phyloP scores from a whole-genome alignment of 2,888 invertebrate genomes.

The Ditula angustiorana region DNA sequence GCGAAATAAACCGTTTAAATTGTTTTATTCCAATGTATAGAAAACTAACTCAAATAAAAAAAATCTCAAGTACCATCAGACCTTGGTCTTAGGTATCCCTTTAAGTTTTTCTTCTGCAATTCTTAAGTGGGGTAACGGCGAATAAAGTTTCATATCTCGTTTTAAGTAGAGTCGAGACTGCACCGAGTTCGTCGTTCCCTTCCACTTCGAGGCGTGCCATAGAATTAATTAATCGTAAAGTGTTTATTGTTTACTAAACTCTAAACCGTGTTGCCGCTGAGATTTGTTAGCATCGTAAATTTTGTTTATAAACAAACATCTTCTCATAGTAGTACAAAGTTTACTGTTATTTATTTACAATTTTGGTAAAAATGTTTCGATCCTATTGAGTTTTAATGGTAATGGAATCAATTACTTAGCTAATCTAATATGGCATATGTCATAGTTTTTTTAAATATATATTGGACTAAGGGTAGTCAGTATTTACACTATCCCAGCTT shows the following conservation, averaged over 20 bases:
- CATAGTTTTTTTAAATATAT: no score
- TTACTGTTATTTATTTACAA: neutral
- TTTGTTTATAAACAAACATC: slow-evolving; percentile 1
- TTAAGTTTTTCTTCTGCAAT: neutral
- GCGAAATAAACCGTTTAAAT: no score
- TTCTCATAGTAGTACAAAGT: neutral
- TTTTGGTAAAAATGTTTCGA: no score
- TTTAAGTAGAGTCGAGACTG: neutral
- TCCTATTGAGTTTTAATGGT: no score
- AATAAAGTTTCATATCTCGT: neutral
- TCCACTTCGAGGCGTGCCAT: slow-evolving; percentile 6
- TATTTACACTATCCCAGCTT: no score
- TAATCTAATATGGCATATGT: no score
- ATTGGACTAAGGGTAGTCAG: no score
- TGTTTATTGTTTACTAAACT: slow-evolving; percentile 26
- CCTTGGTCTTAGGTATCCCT: no score
- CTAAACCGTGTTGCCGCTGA: neutral
- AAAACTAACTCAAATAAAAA: no score
- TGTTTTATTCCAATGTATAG: no score
- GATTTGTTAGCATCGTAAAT: slow-evolving; percentile 8
- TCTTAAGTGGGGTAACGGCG: neutral
- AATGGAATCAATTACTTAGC: no score
- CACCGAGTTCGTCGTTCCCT: neutral
- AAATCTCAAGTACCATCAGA: no score
- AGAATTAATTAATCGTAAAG: slow-evolving; percentile 26